phyloP scores from a whole-genome alignment of 2,888 invertebrate species.

The Noctuana brunneofusca region DNA sequence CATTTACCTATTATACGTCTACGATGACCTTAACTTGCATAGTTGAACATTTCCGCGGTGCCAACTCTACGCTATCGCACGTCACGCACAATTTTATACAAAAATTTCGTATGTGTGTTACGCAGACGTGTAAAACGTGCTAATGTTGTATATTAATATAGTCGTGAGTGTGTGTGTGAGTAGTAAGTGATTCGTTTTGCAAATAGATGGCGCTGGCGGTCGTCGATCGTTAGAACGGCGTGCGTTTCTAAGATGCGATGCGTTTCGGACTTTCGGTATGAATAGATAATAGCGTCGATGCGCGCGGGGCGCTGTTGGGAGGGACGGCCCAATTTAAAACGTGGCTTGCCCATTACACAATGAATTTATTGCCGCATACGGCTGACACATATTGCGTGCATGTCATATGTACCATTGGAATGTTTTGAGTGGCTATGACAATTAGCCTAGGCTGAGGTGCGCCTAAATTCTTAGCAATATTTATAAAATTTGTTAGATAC shows the following conservation, averaged over 20 bases:
- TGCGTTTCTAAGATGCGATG: constrained; percentile 51
- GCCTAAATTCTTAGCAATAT: constrained; percentile 32
- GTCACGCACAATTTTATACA: constrained; percentile 56
- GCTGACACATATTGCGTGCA: constrained; percentile 74
- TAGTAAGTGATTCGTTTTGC: constrained; percentile 24
- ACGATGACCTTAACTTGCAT: constrained; percentile 69
- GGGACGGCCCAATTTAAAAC: constrained; percentile 76
- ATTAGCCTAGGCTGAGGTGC: constrained; percentile 49
- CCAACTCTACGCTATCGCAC: constrained; percentile 48
- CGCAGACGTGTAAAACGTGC: constrained; percentile 36
- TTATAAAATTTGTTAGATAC: neutral
- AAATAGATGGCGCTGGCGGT: constrained; percentile 48
- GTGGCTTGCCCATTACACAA: constrained; percentile 74
- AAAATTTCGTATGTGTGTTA: constrained; percentile 41
- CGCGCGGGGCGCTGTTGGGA: constrained; percentile 75
- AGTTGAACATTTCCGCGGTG: constrained; percentile 65
- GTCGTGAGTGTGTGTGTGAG: constrained; percentile 27
- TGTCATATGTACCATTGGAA: constrained; percentile 51
- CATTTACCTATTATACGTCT: constrained; percentile 46
- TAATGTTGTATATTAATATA: constrained; percentile 19
- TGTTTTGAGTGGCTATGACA: constrained; percentile 52
- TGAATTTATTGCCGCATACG: constrained; percentile 77
- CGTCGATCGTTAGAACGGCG: constrained; percentile 36
- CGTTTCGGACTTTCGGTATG: constrained; percentile 53
- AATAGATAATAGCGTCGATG: constrained; percentile 64